Conservation (phyloP, 1,140 invertebrate species). For the Camponotus vicinus region DNA sequence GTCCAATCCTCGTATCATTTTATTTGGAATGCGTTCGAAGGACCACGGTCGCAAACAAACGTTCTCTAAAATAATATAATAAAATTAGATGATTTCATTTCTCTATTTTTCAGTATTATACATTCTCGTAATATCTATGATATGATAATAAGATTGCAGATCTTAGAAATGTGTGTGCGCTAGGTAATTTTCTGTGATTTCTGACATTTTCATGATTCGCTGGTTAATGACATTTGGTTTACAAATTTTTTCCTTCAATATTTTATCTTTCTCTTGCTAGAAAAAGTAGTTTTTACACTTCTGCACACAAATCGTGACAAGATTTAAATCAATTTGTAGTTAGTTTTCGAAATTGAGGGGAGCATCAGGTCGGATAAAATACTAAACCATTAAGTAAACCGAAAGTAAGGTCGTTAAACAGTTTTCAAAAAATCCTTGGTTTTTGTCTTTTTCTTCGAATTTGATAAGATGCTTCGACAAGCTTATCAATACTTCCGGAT, state of each 20-base stretch:
- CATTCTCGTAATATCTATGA: too few species aligned
- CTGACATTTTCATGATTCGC: background rate
- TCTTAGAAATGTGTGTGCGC: too few species aligned
- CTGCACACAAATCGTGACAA: background rate
- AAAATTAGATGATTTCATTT: background rate
- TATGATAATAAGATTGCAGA: too few species aligned
- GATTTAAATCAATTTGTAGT: background rate
- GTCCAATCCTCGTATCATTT: constrained; percentile 95
- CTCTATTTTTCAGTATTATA: background rate
- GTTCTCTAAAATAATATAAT: constrained; percentile 89
- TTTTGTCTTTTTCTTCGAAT: background rate
- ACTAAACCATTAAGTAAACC: background rate
- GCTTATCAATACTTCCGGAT: background rate
- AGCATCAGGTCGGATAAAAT: background rate
- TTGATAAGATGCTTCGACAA: background rate
- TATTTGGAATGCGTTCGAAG: constrained; percentile 97
- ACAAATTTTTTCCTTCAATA: background rate
- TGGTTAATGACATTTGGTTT: background rate
- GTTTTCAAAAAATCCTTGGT: background rate
- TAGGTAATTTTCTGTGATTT: background rate
- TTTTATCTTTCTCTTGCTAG: background rate
- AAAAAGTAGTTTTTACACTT: background rate
- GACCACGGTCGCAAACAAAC: constrained; percentile 96
- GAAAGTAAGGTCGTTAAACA: background rate
- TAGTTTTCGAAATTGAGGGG: background rate